These are phyloP conservation scores for Bolinopsis microptera DNA, from an alignment of 37 sponge, comb jelly and placozoan genomes.

Conservation along the genomic window DNA sequence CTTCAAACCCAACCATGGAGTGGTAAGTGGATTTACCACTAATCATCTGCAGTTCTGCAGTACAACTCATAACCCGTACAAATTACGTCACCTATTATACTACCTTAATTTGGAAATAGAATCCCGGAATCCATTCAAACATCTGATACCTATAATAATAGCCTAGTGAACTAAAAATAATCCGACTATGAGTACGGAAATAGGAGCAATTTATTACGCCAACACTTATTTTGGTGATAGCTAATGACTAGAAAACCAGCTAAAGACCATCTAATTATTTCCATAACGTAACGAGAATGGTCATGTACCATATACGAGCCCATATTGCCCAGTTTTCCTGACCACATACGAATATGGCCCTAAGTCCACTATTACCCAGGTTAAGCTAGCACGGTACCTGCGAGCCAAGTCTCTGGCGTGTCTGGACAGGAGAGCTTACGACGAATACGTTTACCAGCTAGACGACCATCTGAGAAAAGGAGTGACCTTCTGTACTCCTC, in stretches of 20 bases:
- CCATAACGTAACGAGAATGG: too few relatives aligned
- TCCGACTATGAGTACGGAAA: not conserved
- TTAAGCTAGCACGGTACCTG: conserved; percentile 38
- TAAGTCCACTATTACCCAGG: too few relatives aligned
- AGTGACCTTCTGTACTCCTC: conserved; percentile 19
- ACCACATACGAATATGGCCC: too few relatives aligned
- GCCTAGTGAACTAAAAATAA: not conserved
- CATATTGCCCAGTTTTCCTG: too few relatives aligned
- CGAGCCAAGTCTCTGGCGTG: not conserved
- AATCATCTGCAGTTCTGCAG: not conserved
- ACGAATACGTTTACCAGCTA: conserved; percentile 35
- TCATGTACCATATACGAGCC: too few relatives aligned
- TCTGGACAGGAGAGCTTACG: not conserved
- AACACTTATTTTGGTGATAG: not conserved
- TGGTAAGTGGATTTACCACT: not conserved
- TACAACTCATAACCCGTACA: not conserved
- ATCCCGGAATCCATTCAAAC: not conserved
- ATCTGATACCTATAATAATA: not conserved
- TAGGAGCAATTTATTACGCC: not conserved
- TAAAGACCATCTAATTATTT: too few relatives aligned
- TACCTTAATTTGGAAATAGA: not conserved
- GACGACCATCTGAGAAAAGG: conserved; percentile 54
- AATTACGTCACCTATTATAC: not conserved
- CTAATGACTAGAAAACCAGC: too few relatives aligned
- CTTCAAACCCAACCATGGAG: not conserved